Conservation (phyloP, 1,140 invertebrate genomes). For the Drosophila pectinifera region DNA sequence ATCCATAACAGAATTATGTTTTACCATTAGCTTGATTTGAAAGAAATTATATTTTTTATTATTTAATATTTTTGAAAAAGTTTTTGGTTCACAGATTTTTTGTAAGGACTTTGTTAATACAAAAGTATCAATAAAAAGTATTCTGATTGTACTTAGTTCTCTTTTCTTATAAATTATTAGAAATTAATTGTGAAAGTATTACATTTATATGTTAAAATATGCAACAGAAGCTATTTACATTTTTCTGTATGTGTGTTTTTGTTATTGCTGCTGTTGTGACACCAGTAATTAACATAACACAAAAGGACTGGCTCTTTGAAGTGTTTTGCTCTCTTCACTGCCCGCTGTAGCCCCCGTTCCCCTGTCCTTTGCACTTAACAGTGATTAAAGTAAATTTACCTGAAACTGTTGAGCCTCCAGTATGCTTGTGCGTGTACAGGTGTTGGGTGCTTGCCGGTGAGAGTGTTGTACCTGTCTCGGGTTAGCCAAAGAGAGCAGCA, state of each 20-base stretch:
- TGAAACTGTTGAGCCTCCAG: slow-evolving; percentile 59
- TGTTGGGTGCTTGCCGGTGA: slow-evolving; percentile 25
- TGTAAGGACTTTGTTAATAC: too few relatives aligned
- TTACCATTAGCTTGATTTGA: too few relatives aligned
- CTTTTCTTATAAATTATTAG: too few relatives aligned
- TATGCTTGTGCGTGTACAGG: slow-evolving; percentile 12
- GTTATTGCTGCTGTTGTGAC: slow-evolving; percentile 61
- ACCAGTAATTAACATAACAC: slow-evolving; percentile 83
- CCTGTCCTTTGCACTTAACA: slow-evolving; percentile 63
- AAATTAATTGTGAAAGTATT: too few relatives aligned
- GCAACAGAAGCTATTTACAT: neutral
- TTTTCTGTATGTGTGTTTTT: slow-evolving; percentile 45
- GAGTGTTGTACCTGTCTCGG: slow-evolving; percentile 64
- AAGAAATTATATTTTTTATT: too few relatives aligned
- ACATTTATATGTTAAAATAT: neutral
- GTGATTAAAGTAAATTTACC: slow-evolving; percentile 83
- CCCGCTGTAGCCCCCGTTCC: slow-evolving; percentile 34
- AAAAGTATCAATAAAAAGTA: too few relatives aligned
- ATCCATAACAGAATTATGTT: neutral
- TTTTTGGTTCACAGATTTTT: too few relatives aligned
- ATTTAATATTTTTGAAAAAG: too few relatives aligned
- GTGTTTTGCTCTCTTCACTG: slow-evolving; percentile 74
- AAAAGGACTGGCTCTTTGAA: slow-evolving; percentile 72
- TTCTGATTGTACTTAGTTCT: too few relatives aligned
- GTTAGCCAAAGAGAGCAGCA: slow-evolving; percentile 65